A percentile compares a stretch with the other conserved stretches of the same genome.
Evolutionary conservation across 2,888 invertebrate species (phyloP).

Genomic region (Caenorhabditis macrosperma): DNA sequence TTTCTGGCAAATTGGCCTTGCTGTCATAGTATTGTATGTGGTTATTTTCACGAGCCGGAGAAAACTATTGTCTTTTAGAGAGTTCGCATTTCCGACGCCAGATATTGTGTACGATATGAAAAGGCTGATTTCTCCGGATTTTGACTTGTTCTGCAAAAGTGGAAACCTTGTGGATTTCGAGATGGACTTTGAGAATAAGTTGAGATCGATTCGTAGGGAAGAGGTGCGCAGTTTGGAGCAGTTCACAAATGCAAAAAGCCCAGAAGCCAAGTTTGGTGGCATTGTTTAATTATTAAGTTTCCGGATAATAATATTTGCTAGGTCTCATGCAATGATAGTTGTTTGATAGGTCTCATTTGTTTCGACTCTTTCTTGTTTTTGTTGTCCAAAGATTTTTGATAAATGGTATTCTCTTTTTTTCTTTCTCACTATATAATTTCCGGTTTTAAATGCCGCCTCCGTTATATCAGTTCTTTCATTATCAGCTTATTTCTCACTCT

Average conservation of each 20-base stretch:
- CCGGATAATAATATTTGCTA: too few relatives aligned
- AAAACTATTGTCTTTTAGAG: constrained; percentile 62
- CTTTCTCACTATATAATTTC: neutral
- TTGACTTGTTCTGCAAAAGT: constrained; percentile 65
- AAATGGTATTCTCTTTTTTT: neutral
- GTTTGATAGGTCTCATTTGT: constrained; percentile 7
- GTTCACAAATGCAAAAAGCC: constrained; percentile 57
- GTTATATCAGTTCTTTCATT: neutral
- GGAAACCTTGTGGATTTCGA: constrained; percentile 68
- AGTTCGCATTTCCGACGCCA: constrained; percentile 73
- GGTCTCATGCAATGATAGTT: too few relatives aligned
- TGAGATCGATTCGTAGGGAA: constrained; percentile 62
- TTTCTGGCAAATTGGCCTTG: constrained; percentile 64
- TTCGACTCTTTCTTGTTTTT: neutral
- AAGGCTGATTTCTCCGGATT: constrained; percentile 70
- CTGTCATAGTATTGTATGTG: constrained; percentile 63
- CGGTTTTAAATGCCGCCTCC: neutral
- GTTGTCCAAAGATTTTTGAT: neutral
- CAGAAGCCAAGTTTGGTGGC: constrained; percentile 69
- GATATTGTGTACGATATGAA: constrained; percentile 72
- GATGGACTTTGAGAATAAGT: constrained; percentile 64
- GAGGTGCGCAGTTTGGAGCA: constrained; percentile 59
- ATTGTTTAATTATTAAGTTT: constrained; percentile 41
- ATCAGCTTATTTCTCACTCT: neutral
- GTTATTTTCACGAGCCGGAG: too few relatives aligned